Percentiles rank a stretch among this genome's conserved stretches.
phyloP scores from a whole-genome alignment of 1,140 invertebrate genomes.

The Nephila pilipes region DNA sequence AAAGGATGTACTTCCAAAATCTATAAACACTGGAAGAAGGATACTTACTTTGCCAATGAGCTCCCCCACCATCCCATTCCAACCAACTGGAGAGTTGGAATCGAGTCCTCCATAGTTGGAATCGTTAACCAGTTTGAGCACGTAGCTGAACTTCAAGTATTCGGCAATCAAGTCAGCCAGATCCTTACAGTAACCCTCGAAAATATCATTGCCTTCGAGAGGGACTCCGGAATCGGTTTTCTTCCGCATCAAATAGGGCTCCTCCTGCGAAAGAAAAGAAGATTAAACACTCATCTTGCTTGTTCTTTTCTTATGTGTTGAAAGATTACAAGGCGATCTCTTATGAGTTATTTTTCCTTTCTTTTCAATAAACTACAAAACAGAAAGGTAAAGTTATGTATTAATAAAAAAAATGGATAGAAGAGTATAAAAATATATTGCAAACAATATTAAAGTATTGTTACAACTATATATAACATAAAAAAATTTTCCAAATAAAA shows the following conservation, averaged over 20 bases:
- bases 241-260: constrained; percentile 91
- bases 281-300: not conserved
- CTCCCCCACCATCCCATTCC: constrained; percentile 98
- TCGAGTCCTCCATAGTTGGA: constrained; percentile 92
- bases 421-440: not conserved
- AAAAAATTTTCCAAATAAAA: no score
- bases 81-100: constrained; percentile 88
- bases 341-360: not conserved
- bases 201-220: constrained; percentile 90
- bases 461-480: no score
- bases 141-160: constrained; percentile 88
- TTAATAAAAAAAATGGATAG: no score
- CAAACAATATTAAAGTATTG: no score
- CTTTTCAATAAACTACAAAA: not conserved
- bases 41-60: constrained; percentile 92
- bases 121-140: constrained; percentile 87
- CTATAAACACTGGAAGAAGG: not conserved
- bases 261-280: constrained; percentile 84
- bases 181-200: constrained; percentile 97
- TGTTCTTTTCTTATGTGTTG: not conserved
- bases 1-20: not conserved
- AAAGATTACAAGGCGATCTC: not conserved
- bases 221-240: constrained; percentile 86
- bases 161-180: constrained; percentile 91
- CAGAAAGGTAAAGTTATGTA: not conserved